phyloP scores from a whole-genome alignment of 2,113 vertebrate species.

The Phylloscopus trochiloides region DNA sequence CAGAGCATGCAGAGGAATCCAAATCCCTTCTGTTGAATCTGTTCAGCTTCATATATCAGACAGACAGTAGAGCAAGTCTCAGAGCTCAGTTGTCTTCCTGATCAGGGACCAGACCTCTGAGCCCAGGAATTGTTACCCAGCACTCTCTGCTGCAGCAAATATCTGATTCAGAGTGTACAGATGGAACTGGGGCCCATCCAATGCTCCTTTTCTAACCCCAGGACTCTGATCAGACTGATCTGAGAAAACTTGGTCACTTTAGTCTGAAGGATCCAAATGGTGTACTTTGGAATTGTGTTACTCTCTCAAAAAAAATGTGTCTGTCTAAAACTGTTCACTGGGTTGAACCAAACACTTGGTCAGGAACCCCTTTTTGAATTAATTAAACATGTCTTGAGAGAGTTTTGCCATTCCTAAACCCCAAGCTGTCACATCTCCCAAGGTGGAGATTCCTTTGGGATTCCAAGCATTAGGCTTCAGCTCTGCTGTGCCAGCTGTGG shows the following conservation, averaged over 20 bases:
- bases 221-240: neutral
- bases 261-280: neutral
- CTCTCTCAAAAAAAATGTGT: neutral
- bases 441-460: neutral
- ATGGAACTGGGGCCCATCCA: neutral
- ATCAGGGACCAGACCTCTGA: neutral
- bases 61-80: neutral
- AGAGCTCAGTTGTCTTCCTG: neutral
- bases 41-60: neutral
- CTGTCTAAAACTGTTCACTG: neutral
- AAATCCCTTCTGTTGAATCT: neutral
- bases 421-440: neutral
- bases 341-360: neutral
- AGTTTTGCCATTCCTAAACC: neutral
- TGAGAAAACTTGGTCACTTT: neutral
- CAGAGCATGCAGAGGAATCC: neutral
- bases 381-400: neutral
- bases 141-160: neutral
- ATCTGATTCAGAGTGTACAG: neutral
- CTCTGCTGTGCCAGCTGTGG: fast-evolving
- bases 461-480: neutral
- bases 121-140: neutral
- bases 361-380: neutral
- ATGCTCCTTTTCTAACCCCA: neutral
- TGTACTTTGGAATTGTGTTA: neutral